These are phyloP conservation scores for Pollenia griseotomentosa DNA, from an alignment of 2,888 invertebrate genomes.

Conservation along the genomic window DNA sequence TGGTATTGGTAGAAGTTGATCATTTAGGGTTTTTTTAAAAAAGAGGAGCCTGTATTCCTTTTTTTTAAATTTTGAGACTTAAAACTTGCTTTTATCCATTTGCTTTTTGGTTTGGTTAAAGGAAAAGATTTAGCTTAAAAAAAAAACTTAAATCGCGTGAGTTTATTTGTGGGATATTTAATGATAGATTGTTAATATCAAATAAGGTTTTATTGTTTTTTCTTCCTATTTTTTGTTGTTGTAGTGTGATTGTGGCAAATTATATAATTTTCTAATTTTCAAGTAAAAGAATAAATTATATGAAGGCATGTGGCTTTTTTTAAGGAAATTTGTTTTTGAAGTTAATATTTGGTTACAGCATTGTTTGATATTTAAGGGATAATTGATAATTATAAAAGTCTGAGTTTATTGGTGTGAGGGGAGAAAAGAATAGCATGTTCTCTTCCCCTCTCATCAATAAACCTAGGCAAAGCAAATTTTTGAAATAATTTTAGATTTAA, in stretches of 20 bases:
- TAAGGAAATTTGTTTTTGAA: conserved; percentile 2
- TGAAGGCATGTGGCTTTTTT: conserved; percentile 8
- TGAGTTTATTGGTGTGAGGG: too few species aligned
- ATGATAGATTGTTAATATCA: conserved; percentile 49
- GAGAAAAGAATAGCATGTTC: too few species aligned
- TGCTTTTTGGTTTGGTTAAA: not conserved
- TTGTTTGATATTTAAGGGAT: not conserved
- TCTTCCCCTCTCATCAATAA: too few species aligned
- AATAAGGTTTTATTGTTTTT: conserved; percentile 50
- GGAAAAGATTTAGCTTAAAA: conserved; percentile 2
- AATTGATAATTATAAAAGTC: not conserved
- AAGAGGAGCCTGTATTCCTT: conserved; percentile 38
- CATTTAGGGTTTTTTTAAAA: conserved; percentile 53
- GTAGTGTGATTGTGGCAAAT: conserved; percentile 44
- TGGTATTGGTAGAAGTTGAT: conserved; percentile 5
- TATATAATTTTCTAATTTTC: conserved; percentile 59
- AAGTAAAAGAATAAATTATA: conserved; percentile 34
- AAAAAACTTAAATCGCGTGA: conserved; percentile 44
- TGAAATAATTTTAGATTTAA: not conserved
- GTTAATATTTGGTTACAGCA: not conserved
- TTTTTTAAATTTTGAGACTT: conserved; percentile 15
- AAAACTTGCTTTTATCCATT: conserved; percentile 40
- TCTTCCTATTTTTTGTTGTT: conserved; percentile 19
- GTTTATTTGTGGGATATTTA: conserved; percentile 53
- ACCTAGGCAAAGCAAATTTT: not conserved